Conservation (phyloP, 1,140 invertebrate species). For the Pseudoatta argentina region DNA sequence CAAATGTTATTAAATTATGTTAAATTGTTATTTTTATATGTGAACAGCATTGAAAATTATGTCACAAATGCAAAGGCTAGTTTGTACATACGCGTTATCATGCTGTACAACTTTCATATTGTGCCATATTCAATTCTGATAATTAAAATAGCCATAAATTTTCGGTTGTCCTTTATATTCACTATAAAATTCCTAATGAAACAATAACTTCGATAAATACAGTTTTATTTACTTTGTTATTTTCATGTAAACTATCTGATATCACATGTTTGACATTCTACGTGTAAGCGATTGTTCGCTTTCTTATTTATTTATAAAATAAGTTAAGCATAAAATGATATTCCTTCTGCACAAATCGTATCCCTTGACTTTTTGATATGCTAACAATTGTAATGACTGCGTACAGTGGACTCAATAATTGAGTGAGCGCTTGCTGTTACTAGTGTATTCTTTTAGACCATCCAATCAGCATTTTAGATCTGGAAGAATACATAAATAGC, state of each 20-base stretch:
- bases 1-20: background rate
- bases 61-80: background rate
- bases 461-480: too few species aligned
- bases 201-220: background rate
- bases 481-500: too few species aligned
- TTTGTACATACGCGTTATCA: background rate
- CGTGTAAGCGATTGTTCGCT: background rate
- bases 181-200: background rate
- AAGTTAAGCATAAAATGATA: slow-evolving; percentile 33
- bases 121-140: background rate
- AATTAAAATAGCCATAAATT: background rate
- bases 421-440: too few species aligned
- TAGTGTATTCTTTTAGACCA: too few species aligned
- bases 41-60: background rate
- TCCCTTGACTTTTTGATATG: background rate
- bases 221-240: slow-evolving; percentile 25
- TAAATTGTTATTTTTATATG: slow-evolving; percentile 10
- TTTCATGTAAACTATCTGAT: slow-evolving; percentile 24
- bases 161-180: background rate
- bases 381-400: background rate
- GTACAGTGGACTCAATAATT: too few species aligned
- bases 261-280: slow-evolving; percentile 41
- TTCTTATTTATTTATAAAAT: slow-evolving; percentile 20
- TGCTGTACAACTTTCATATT: background rate
- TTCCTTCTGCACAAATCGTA: slow-evolving; percentile 5